Conservation (phyloP, 2,888 invertebrate species). For the Alloplasta piceator region DNA sequence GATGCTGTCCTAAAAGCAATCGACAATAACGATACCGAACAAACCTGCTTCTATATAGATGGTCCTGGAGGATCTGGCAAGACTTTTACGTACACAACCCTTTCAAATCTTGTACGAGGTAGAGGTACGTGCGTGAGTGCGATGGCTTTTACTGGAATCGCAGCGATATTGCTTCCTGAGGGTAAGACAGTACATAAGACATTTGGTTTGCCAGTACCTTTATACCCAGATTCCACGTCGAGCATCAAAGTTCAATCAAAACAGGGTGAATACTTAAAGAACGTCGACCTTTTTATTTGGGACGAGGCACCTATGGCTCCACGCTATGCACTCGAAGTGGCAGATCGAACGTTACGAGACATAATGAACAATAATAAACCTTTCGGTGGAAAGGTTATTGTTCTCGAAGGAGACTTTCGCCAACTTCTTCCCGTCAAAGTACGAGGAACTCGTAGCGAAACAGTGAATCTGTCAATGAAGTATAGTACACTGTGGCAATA, state of each 20-base stretch:
- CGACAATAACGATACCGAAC: conserved; percentile 26
- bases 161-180: conserved; percentile 74
- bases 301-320: conserved; percentile 70
- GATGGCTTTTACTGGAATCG: conserved; percentile 61
- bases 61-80: conserved; percentile 70
- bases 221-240: conserved; percentile 48
- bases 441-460: conserved; percentile 41
- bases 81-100: conserved; percentile 77
- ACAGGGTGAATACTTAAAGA: conserved; percentile 51
- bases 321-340: conserved; percentile 63
- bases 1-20: conserved; percentile 54
- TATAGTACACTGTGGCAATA: conserved; percentile 62
- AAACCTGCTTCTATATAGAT: conserved; percentile 73
- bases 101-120: conserved; percentile 63
- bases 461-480: conserved; percentile 69
- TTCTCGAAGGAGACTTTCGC: conserved; percentile 63
- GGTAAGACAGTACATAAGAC: conserved; percentile 79
- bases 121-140: conserved; percentile 56
- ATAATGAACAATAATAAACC: conserved; percentile 67
- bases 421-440: conserved; percentile 48
- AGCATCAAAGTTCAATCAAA: conserved; percentile 60
- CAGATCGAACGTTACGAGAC: conserved; percentile 67
- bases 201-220: conserved; percentile 74
- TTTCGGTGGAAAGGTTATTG: conserved; percentile 70
- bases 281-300: conserved; percentile 61